These are phyloP conservation scores for Clostera curtula DNA, from an alignment of 2,888 invertebrate species.

Conservation along the genomic window DNA sequence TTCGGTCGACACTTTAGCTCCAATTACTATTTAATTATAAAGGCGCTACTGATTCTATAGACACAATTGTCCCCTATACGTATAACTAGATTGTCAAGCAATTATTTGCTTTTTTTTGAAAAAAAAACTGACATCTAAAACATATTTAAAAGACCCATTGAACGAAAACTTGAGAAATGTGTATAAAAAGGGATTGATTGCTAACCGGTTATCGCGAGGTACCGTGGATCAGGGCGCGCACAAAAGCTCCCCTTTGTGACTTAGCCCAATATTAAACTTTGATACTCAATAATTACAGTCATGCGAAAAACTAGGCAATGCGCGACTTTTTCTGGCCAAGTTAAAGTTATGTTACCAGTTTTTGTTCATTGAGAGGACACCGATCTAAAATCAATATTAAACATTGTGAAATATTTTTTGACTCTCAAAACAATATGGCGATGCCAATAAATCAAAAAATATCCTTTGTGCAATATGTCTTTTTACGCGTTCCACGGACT, in stretches of 20 bases:
- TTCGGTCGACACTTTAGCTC: conserved; percentile 26
- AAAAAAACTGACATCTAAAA: conserved; percentile 17
- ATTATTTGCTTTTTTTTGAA: conserved; percentile 9
- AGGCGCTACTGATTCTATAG: conserved; percentile 38
- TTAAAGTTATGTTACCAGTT: conserved; percentile 48
- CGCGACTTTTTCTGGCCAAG: conserved; percentile 48
- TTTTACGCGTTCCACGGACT: conserved; percentile 50
- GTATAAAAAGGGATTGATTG: conserved; percentile 48
- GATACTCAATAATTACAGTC: conserved; percentile 53
- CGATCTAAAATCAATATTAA: conserved; percentile 44
- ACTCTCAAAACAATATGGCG: conserved; percentile 44
- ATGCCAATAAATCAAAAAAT: conserved; percentile 63
- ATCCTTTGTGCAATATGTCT: conserved; percentile 56
- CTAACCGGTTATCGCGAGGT: conserved; percentile 42
- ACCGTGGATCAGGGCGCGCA: conserved; percentile 38
- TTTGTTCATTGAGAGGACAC: conserved; percentile 43
- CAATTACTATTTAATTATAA: conserved; percentile 30
- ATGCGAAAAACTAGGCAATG: conserved; percentile 51
- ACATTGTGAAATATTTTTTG: conserved; percentile 45
- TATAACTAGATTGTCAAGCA: conserved; percentile 9
- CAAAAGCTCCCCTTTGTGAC: conserved; percentile 38
- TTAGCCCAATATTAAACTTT: conserved; percentile 38
- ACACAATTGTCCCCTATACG: conserved; percentile 45
- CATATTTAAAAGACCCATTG: conserved; percentile 29
- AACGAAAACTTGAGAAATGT: conserved; percentile 33